A percentile compares a stretch with the other conserved stretches of the same genome.
These are phyloP conservation scores for Aphyosemion australe DNA, from an alignment of 2,113 vertebrate species.

Conservation along the genomic window DNA sequence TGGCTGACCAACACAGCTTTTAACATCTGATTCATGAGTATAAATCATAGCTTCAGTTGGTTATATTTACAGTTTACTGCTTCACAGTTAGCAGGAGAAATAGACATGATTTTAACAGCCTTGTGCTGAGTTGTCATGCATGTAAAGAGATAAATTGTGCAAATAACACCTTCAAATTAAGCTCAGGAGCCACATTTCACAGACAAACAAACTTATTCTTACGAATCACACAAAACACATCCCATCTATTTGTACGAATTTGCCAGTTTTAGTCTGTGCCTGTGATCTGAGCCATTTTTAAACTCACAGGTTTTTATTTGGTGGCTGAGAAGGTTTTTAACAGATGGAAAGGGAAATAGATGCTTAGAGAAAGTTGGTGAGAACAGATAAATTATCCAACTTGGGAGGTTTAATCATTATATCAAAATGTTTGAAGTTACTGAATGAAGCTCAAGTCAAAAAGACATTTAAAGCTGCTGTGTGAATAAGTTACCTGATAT, in stretches of 20 bases:
- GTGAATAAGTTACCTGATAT: no score
- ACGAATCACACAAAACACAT: constrained; percentile 13
- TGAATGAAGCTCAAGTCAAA: constrained; percentile 1
- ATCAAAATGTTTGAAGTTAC: constrained; percentile 6
- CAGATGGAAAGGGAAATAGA: constrained; percentile 20
- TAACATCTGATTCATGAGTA: constrained; percentile 55
- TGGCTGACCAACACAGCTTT: constrained; percentile 45
- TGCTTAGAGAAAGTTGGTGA: constrained; percentile 27
- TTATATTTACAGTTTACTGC: constrained; percentile 64
- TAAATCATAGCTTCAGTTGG: constrained; percentile 50
- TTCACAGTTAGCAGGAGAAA: constrained; percentile 57
- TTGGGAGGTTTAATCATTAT: neutral
- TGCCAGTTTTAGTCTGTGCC: constrained; percentile 19
- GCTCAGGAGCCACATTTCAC: constrained; percentile 13
- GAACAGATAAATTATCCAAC: constrained; percentile 25
- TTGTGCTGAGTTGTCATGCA: constrained; percentile 7
- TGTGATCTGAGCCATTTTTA: constrained; percentile 17
- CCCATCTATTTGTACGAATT: neutral
- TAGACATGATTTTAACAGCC: constrained; percentile 41
- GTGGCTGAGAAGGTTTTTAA: constrained; percentile 33
- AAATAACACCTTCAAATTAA: constrained; percentile 29
- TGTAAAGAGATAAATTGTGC: constrained; percentile 12
- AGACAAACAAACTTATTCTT: constrained; percentile 14
- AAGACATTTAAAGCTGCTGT: neutral
- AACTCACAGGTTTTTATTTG: constrained; percentile 10